Evolutionary conservation across 1,140 invertebrate genomes (phyloP), one percentile per base, ranked within the genome.

Genomic region (Pseudomyrmex pallidus): DNA sequence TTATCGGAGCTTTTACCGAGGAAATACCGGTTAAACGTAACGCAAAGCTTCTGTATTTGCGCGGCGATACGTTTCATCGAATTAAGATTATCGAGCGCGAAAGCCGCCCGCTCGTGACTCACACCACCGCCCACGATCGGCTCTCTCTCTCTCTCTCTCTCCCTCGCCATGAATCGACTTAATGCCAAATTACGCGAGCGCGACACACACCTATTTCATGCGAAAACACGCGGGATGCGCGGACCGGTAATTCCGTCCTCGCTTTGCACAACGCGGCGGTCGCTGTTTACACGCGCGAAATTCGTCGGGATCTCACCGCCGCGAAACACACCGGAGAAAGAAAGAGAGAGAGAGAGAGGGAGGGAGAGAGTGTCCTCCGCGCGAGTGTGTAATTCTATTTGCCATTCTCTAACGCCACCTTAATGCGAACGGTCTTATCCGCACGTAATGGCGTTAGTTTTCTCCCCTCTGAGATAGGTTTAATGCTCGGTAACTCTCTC

Each of bases 351-450:
- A 25, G 25, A 25, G 25, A 25, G 25, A n/a, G 10, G 0, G 35
- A 35, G 35, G 7, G 35, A 0, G 35, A 7, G 35, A 0, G 17
- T 57, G 13, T 70, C 67, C 56, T 35, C 57, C 46, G 15, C 15
- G 35, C 25, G 70, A 59, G 48, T 13, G 44, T 59, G n/a, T 80
- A 82, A 82, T 82, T 64, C 57, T 82, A 74, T 82, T 82, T 74
- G 57, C 68, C 56, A 12, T 52, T 48, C 46, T 3, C 25, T 82
- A 63, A 52, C 25, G 59, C 57, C 46, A 20, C 12, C 70, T 50
- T 82, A 74, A 82, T 74, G 48, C 70, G 57, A 62, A 10, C 48
- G 44, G 3, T 74, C 59, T 82, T 82, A 74, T 74, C 17, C 57
- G 9, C 57, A 22, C 22, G 15, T 82, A 82, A 82, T 74, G 46